A percentile compares a stretch with the other conserved stretches of the same genome.
These are phyloP conservation scores for Nymphalis c-album DNA, from an alignment of 2,888 invertebrate genomes.

Conservation along the genomic window DNA sequence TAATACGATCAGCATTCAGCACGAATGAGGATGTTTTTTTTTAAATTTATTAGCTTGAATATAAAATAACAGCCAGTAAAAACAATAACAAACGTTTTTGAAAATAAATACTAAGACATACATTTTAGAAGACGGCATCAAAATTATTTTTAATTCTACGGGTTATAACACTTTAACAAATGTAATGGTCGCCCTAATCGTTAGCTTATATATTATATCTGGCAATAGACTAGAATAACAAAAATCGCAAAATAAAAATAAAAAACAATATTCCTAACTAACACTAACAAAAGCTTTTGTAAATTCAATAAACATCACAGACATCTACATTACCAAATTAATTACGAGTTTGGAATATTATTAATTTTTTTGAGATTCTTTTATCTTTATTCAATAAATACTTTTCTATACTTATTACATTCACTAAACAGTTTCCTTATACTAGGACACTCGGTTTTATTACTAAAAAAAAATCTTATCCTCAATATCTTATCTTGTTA, in stretches of 20 bases:
- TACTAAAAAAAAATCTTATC: conserved; percentile 8
- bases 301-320: conserved; percentile 70
- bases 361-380: conserved; percentile 62
- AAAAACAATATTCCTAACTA: conserved; percentile 40
- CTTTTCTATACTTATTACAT: conserved; percentile 51
- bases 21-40: background rate
- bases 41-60: background rate
- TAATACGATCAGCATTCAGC: background rate
- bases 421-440: conserved; percentile 60
- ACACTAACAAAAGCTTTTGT: conserved; percentile 56
- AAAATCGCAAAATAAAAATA: conserved; percentile 26
- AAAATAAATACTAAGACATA: conserved; percentile 9
- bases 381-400: conserved; percentile 46
- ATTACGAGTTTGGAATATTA: conserved; percentile 57
- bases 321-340: conserved; percentile 65
- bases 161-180: conserved; percentile 12
- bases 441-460: conserved; percentile 63
- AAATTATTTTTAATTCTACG: conserved; percentile 13
- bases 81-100: background rate
- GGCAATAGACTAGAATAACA: conserved; percentile 24
- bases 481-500: background rate
- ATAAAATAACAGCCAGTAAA: background rate
- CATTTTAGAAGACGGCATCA: conserved; percentile 26
- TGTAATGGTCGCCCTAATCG: conserved; percentile 12
- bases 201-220: background rate